Evolutionary conservation across 2,797 vertebrate genomes (phyloP).

Genomic region (Rhadinocentrus ornatus): DNA sequence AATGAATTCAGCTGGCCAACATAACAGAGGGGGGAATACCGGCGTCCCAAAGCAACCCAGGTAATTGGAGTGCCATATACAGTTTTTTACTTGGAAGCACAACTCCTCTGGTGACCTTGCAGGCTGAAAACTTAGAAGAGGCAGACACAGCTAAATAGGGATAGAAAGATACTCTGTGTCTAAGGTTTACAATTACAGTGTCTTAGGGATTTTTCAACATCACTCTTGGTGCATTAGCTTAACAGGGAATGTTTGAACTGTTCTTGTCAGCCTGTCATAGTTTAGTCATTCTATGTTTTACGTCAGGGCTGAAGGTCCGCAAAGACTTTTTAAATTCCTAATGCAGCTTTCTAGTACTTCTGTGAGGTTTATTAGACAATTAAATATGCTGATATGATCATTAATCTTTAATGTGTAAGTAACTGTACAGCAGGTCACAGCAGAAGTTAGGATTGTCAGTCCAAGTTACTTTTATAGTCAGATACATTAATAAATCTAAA

Average conservation of each 20-base stretch:
- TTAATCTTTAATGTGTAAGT: slow-evolving; percentile 16
- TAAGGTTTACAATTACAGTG: slow-evolving; percentile 47
- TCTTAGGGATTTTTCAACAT: slow-evolving; percentile 51
- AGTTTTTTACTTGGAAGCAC: slow-evolving; percentile 65
- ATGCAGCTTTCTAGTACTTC: slow-evolving; percentile 9
- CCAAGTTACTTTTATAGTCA: slow-evolving; percentile 17
- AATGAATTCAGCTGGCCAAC: slow-evolving; percentile 69
- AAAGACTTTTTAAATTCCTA: slow-evolving; percentile 44
- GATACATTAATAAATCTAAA: background rate
- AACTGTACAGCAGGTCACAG: slow-evolving; percentile 10
- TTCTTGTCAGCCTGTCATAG: slow-evolving; percentile 21
- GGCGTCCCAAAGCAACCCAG: slow-evolving; percentile 71
- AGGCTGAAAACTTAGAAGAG: slow-evolving; percentile 51
- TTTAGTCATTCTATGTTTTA: slow-evolving; percentile 36
- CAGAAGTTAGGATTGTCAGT: background rate
- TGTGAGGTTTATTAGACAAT: slow-evolving; percentile 8
- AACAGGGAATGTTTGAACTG: slow-evolving; percentile 44
- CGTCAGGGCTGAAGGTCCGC: slow-evolving; percentile 23
- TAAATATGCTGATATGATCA: slow-evolving; percentile 16
- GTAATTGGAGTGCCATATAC: slow-evolving; percentile 74
- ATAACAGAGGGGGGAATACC: slow-evolving; percentile 74
- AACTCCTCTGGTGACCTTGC: slow-evolving; percentile 70
- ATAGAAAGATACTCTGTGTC: slow-evolving; percentile 17
- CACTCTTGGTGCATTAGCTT: slow-evolving; percentile 48
- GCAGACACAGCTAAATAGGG: slow-evolving; percentile 20